Conservation (phyloP, 2,888 invertebrate genomes). For the Drosophila anomalata region DNA sequence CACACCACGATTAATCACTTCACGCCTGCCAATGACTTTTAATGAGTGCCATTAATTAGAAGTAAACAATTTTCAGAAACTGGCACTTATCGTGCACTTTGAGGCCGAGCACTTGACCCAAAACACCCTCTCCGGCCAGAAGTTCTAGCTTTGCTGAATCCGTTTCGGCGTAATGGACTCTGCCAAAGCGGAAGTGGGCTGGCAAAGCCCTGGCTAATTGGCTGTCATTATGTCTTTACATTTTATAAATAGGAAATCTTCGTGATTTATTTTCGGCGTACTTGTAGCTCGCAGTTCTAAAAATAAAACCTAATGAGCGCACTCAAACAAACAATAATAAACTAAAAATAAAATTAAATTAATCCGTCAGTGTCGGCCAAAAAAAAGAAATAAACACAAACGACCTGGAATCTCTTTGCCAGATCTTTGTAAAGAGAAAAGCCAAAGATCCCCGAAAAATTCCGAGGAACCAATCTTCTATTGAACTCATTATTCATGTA, state of each 20-base stretch:
- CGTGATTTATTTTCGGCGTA: conserved; percentile 36
- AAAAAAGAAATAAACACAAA: conserved; percentile 1
- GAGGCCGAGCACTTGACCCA: conserved; percentile 44
- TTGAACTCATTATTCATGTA: conserved; percentile 12
- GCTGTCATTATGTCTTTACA: conserved; percentile 63
- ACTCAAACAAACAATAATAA: conserved; percentile 21
- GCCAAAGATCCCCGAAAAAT: conserved; percentile 27
- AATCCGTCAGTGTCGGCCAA: conserved; percentile 17
- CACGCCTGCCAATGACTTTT: conserved; percentile 40
- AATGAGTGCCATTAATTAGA: conserved; percentile 36
- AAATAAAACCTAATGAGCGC: conserved; percentile 33
- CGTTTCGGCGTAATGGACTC: conserved; percentile 26
- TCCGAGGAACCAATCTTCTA: conserved; percentile 13
- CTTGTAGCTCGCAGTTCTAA: conserved; percentile 25
- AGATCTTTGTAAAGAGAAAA: conserved; percentile 4
- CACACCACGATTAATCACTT: conserved; percentile 47
- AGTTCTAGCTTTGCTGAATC: conserved; percentile 38
- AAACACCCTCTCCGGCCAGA: conserved; percentile 22
- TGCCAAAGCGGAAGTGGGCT: conserved; percentile 39
- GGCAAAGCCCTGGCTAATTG: conserved; percentile 56
- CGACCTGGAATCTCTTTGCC: too few relatives aligned
- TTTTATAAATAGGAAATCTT: conserved; percentile 63
- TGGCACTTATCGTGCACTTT: conserved; percentile 14
- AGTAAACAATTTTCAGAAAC: conserved; percentile 20
- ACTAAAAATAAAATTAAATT: conserved; percentile 46